These are phyloP conservation scores for Poeciliopsis paucimaculata DNA, from an alignment of 2,797 vertebrate genomes.

Conservation along the genomic window DNA sequence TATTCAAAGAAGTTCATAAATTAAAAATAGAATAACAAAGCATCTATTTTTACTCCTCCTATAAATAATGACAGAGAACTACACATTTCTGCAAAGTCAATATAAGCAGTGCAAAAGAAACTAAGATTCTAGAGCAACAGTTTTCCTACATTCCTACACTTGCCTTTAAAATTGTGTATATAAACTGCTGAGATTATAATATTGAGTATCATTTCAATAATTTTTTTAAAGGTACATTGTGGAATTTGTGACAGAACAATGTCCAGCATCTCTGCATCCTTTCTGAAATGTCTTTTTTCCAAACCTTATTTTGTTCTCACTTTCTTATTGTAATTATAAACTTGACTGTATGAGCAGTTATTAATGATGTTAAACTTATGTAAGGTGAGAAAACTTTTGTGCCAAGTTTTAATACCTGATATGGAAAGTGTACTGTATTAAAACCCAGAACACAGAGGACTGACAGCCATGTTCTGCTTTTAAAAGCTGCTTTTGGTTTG, in stretches of 20 bases:
- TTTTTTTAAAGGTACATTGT: background rate
- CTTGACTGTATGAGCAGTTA: background rate
- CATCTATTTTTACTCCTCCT: background rate
- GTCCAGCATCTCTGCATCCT: background rate
- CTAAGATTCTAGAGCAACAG: background rate
- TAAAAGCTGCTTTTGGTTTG: conserved; percentile 1
- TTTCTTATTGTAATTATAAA: background rate
- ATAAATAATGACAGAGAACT: background rate
- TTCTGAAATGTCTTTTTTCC: background rate
- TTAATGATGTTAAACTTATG: background rate
- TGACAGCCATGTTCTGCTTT: background rate
- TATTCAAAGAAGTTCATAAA: background rate
- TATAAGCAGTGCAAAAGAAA: background rate
- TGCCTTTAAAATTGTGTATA: background rate
- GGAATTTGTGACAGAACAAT: background rate
- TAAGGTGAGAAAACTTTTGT: background rate
- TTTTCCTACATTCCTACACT: background rate
- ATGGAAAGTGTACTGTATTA: background rate
- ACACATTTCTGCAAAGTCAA: background rate
- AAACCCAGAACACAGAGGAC: background rate
- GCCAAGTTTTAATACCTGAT: background rate
- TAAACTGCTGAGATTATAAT: background rate
- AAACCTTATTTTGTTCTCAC: background rate
- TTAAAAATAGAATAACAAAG: background rate
- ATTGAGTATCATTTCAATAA: background rate